Base-by-base conservation (phyloP, 2,797 vertebrate genomes). In the Gymnoscopelus microlampas region DNA sequence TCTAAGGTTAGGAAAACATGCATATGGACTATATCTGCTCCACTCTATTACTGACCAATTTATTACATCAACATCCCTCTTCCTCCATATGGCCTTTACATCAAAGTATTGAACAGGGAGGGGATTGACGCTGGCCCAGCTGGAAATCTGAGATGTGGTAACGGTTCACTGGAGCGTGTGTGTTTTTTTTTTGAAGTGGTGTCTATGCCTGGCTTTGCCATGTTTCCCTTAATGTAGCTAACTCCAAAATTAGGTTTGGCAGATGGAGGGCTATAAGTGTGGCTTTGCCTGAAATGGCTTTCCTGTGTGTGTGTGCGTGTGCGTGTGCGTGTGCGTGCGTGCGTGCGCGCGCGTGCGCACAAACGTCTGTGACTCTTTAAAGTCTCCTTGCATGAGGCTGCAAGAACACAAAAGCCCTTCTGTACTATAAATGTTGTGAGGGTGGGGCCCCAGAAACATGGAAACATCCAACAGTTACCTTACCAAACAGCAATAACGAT, bases 241-340 rank as follows among this genome's bases (percentile, higher is more conserved):
- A 58, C 79, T 89, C 85, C 87, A 86, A 91, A 91, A 93, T 91
- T 90, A 90, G 90, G 82, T 85, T 77, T 93, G 91, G 92, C 90
- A 92, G 79, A 79, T 82, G 58, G 35, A 73, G 87, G 76, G 83
- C 84, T 86, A 78, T 90, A 89, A 92, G 83, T 89, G 88, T 82
- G 84, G 88, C 83, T 89, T 84, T 88, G 82, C 83, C 84, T 84
- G 81, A 92, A 92, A 90, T 12, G 15, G 35, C 8, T 5, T 47
- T 51, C 53, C 74, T 74, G 77, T 47, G 15, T 71, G 62, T 66
- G 32, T 7, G 48, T 78, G 78, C 76, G 81, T 80, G 78, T 84
- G 66, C 71, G 66, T 65, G 29, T 50, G 70, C 5, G 73, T 75
- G 58, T 26, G 59, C 53, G 76, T 74, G 77, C 24, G 15, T 71